Evolutionary conservation across 2,888 invertebrate species (phyloP), one percentile per base, ranked within the genome.

Genomic region (Epistrophe grossulariae): DNA sequence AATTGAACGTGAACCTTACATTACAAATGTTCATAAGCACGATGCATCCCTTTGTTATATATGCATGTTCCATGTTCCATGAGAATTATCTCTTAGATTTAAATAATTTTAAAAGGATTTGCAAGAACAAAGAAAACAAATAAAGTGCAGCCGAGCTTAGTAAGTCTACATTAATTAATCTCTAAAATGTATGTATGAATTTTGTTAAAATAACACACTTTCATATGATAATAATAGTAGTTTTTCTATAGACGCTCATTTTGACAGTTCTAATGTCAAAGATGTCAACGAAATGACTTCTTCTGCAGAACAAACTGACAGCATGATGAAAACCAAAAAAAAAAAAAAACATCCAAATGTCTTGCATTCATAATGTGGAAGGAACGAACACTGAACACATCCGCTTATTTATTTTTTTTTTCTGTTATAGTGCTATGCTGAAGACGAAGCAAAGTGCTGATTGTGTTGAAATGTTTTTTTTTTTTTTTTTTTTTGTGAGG

Each of bases 271-370:
- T 45, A 55, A 48, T 79, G 62, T 62, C 57, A 71, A 55, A 38
- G 57, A 76, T 66, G 76, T 77, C 66, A 84, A 40, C 71, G 55
- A 50, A 50, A 71, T 71, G 45, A 28, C 71, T 71, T 76, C 74
- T 76, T 70, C 76, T 52, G 57, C 59, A 11, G 35, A 38, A 72
- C 48, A 19, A 68, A 17, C 24, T 50, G 50, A 48, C 31, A 59
- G 13, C 38, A 28, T 40, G 38, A 5, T 40, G 31, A 60, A 70
- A 73, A 28, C 7, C 35, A 15, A 15, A 43, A 13, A 8, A 24
- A 66, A 66, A 17, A 35, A n/a, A 74, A 59, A 38, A 55, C 70
- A 84, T 76, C 66, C 71, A 71, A 66, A 76, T 84, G 76, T 84
- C 76, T 55, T 66, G 48, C 43, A 76, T 74, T 74, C 48, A 74